Evolutionary conservation across 2,113 vertebrate species (phyloP).

Genomic region (Urocitellus parryii): DNA sequence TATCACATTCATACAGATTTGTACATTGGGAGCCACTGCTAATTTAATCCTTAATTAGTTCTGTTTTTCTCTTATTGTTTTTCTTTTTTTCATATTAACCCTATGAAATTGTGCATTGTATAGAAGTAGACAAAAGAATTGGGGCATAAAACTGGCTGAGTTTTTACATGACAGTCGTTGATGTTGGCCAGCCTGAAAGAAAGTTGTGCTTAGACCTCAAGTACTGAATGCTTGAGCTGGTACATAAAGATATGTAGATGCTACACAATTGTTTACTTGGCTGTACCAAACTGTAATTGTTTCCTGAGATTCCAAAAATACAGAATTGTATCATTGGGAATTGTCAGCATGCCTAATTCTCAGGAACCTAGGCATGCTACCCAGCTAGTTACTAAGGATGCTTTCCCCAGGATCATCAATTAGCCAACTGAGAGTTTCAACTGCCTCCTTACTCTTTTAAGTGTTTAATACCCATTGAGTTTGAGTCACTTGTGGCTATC

Average conservation of each 20-base stretch:
- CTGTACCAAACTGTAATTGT: background rate
- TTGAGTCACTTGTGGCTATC: background rate
- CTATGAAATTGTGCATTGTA: background rate
- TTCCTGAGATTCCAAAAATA: background rate
- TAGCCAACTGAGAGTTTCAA: background rate
- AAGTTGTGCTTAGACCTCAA: background rate
- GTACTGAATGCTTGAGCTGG: background rate
- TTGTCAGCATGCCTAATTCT: background rate
- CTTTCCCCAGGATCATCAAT: background rate
- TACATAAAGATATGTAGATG: background rate
- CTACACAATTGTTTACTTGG: background rate
- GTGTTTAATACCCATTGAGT: background rate
- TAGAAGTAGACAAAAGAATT: background rate
- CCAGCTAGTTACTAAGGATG: background rate
- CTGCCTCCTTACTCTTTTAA: background rate
- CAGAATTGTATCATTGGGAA: background rate
- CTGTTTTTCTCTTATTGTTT: background rate
- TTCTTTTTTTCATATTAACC: background rate
- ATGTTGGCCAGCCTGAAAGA: background rate
- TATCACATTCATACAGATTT: background rate
- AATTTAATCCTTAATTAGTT: conserved; percentile 6
- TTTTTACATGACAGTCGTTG: background rate
- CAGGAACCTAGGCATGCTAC: background rate
- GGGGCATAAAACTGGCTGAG: background rate
- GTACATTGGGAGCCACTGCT: background rate